phyloP scores from a whole-genome alignment of 2,888 invertebrate species.

The Deroplatys truncata region DNA sequence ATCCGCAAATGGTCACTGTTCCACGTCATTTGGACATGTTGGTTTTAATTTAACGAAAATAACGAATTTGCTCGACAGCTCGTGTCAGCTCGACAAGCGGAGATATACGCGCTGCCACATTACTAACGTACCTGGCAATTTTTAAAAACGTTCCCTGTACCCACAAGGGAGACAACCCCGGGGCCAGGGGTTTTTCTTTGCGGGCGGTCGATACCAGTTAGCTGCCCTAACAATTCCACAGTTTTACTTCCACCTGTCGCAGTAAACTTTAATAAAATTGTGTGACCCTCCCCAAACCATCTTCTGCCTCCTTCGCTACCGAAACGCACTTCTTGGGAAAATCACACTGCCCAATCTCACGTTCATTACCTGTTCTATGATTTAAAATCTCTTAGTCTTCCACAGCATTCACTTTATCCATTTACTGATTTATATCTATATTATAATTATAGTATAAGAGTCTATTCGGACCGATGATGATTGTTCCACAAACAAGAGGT shows the following conservation, averaged over 20 bases:
- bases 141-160: neutral
- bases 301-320: neutral
- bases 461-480: too few relatives aligned
- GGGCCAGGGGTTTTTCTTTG: neutral
- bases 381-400: too few relatives aligned
- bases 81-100: neutral
- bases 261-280: constrained; percentile 49
- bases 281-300: constrained; percentile 31
- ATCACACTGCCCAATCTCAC: constrained; percentile 4
- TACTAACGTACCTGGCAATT: neutral
- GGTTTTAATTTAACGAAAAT: neutral
- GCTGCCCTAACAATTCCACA: constrained; percentile 48
- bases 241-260: constrained; percentile 48
- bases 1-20: too few relatives aligned
- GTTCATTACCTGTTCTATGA: neutral
- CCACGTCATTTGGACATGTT: too few relatives aligned
- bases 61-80: neutral
- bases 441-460: too few relatives aligned
- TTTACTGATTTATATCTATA: too few relatives aligned
- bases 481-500: too few relatives aligned
- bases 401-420: too few relatives aligned
- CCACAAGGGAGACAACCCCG: neutral
- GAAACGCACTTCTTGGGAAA: neutral
- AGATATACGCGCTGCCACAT: neutral
- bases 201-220: constrained; percentile 44